Evolutionary conservation across 2,888 invertebrate species (phyloP), one percentile per base, ranked within the genome.

Genomic region (Coelopa pilipes): DNA sequence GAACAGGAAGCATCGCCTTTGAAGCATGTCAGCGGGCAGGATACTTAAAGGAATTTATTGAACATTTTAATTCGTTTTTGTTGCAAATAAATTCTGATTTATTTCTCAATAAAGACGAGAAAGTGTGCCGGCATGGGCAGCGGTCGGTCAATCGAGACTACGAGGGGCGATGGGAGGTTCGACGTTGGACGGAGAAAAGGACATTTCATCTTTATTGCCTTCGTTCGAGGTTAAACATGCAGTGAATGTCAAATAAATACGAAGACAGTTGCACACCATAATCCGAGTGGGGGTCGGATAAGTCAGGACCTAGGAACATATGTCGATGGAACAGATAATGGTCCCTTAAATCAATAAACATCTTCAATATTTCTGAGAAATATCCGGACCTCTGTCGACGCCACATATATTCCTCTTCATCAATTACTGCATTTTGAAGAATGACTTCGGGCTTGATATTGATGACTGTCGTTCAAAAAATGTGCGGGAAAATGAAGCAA

Each of bases 1-100:
- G n/a, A 17, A 13, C 24, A 13, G 62, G 45, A 60, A 47, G 4
- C 66, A 59, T 60, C 70, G 59, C 70, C 70, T 70, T 59, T 59
- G 57, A 53, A 72, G 68, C 63, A 76, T 75, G 73, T 74, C 77
- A 77, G 73, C 74, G 74, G 60, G 72, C 67, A 75, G 79, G 24
- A 81, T 81, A 82, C 82, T 82, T 83, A 81, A 87, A 87, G 81
- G 84, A 85, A 87, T 86, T 86, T 86, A 86, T 86, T 85, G 87
- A 87, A 86, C 86, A 84, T 85, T 86, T 86, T 86, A 87, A 87
- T 86, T 86, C 83, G 80, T 83, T 85, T 86, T 84, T 85, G 86
- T 85, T 85, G 86, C 85, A 86, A 86, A 86, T 86, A 86, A 87
- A 87, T 86, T 85, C 86, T 87, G 86, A 87, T 87, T 86, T 86